Base-by-base conservation (phyloP, 2,888 invertebrate genomes). In the Cheilosia soror region DNA sequence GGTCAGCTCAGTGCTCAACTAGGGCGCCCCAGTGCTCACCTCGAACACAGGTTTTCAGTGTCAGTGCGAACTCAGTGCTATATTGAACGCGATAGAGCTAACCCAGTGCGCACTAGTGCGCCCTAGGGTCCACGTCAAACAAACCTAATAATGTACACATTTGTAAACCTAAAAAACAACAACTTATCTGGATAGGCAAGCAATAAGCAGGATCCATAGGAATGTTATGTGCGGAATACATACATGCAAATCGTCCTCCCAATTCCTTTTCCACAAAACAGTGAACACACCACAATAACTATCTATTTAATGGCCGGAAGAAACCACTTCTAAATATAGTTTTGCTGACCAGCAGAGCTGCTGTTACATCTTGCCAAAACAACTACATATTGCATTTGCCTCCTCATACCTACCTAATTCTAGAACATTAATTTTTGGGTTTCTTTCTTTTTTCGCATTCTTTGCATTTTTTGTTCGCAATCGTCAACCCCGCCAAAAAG, bases 391-490 rank as follows among this genome's bases (percentile, higher is more conserved):
- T 9, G 27, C 58, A 60, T 49, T 27, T 69, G 69, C 44, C 42
- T 42, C 4, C 20, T 11, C n/a, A 5, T 13, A 40, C 13, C 20
- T 9, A 47, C 47, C 27, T 37, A 5, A 49, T 49, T 5, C 6
- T 29, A 25, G 42, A 31, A 6, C 7, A 11, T 44, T 31, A 20
- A n/a, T 42, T 27, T 11, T 69, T 25, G 25, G 13, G 25, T 11
- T 27, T 51, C 11, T 51, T 49, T 47, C 15, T 31, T 29, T n/a
- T 49, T 53, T 72, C 15, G 11, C n/a, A 31, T 29, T 49, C 57
- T 27, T 40, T 42, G 51, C 76, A 68, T 76, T 76, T 66, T 47
- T 25, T 40, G 75, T 49, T 66, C 9, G n/a, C 49, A n/a, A 72
- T 5, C 57, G 9, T 7, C n/a, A 62, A 62, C 33, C 51, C 31